Base-by-base conservation (phyloP, 2,888 invertebrate species). In the Tuta absoluta region DNA sequence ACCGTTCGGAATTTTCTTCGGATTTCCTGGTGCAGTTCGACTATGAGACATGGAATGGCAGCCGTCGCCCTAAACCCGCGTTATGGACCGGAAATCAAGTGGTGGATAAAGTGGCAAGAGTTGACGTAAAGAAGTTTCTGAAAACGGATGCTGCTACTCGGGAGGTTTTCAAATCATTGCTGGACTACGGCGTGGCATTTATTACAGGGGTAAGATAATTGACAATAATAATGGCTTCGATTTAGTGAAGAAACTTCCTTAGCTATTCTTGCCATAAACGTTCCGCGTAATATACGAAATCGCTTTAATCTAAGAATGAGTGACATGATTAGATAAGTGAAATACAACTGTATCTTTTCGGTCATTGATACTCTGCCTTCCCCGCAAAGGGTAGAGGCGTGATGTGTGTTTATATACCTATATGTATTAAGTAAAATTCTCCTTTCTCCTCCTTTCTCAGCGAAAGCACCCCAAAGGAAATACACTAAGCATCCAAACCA, bases 151-250 rank as follows among this genome's bases (percentile, higher is more conserved):
- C 84, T 7, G 90, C 89, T 7, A 83, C 91, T 0, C 85, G 77
- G 66, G 75, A 73, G 45, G 87, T 94, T 48, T 89, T 94, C 28
- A 81, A 89, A 67, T 92, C 92, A 17, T 79, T 93, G 4, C 79
- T 93, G 17, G 89, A 90, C 69, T 91, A 89, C 71, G 93, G 93
- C n/a, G 84, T 94, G 63, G 93, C 92, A 8, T 74, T 90, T 10
- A 83, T 93, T 66, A 79, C 81, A 66, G 89, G 85, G 73, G 88
- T 89, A 78, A 77, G 71, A 64, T 64, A 59, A 53, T 19, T 4
- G 7, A 21, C 3, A 48, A 49, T 19, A 49, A 21, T 49, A 49
- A 2, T 49, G 49, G 21, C 10, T 21, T 49, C 49, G 12, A 49
- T 17, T n/a, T 3, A 49, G 1, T 5, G 41, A 41, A 5, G 4